Evolutionary conservation across 2,113 vertebrate genomes (phyloP), one percentile per base, ranked within the genome.

Genomic region (Mirounga angustirostris): DNA sequence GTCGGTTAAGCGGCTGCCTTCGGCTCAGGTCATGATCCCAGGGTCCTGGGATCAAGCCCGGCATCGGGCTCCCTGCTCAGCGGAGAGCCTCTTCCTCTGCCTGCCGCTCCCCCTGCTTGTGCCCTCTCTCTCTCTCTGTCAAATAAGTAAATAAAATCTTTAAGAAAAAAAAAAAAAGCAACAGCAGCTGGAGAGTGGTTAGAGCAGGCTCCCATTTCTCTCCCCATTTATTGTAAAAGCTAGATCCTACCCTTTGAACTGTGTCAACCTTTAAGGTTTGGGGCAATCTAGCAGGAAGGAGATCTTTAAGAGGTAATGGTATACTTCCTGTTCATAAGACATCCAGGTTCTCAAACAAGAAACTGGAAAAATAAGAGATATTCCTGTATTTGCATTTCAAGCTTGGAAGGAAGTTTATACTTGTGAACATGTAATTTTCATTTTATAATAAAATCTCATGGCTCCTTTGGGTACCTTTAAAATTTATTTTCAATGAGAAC

Each of bases 381-480:
- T 5, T 5, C 3, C 22, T 46, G 28, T 40, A 54, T 82, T 73
- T 88, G 26, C 28, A 76, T 52, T 36, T 80, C n/a, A 61, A 65
- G 19, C 8, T 65, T 97, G 21, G 10, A 52, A 82, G 2, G 19
- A 71, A 76, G 14, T 63, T 94, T 50, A 36, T 65, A 59, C 4
- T 46, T 73, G 16, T 28, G 5, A 76, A 67, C 63, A 9, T 71
- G 24, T n/a, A 73, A 52, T n/a, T 61, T 91, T 59, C 40, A 76
- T 81, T 97, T 84, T 40, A 43, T 82, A 92, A 89, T 36, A 89
- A 98, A 56, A 96, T 81, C 9, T 7, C 4, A 28, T n/a, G 4
- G 8, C 24, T 82, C 90, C 28, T 52, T 65, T 40, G 16, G 26
- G 40, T 74, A 43, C 2, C 36, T 61, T 91, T 30, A 40, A 58